phyloP scores from a whole-genome alignment of 2,797 vertebrate genomes.

The Tolypeutes matacus region DNA sequence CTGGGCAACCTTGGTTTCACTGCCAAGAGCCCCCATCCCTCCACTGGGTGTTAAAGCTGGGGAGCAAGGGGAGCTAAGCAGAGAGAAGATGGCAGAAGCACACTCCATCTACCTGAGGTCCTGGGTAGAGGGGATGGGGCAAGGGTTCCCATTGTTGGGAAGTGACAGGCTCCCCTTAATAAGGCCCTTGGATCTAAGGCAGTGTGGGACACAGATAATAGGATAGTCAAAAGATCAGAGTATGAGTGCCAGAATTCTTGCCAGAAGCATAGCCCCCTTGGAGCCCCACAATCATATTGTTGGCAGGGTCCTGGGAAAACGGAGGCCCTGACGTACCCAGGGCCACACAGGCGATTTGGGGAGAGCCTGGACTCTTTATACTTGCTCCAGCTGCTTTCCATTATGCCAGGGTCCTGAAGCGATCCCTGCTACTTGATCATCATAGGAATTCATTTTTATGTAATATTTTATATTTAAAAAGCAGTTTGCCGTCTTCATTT shows the following conservation, averaged over 20 bases:
- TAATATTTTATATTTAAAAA: not conserved
- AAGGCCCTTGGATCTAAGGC: not conserved
- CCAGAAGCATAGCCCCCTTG: not conserved
- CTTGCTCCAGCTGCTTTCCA: not conserved
- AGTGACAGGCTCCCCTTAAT: not conserved
- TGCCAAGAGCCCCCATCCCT: not conserved
- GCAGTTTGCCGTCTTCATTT: not conserved
- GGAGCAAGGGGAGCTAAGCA: not conserved
- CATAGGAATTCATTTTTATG: slow-evolving; percentile 42
- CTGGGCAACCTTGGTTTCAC: not conserved
- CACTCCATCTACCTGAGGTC: not conserved
- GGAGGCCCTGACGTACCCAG: not conserved
- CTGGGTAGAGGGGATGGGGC: not conserved
- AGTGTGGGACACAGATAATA: not conserved
- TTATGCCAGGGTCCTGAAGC: not conserved
- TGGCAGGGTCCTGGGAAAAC: not conserved
- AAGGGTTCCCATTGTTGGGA: not conserved
- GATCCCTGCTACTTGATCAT: slow-evolving; percentile 1
- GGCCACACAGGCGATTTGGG: not conserved
- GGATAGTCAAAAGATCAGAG: not conserved
- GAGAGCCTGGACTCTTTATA: not conserved
- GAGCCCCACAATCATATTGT: not conserved
- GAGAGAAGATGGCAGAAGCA: not conserved
- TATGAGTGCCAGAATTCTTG: not conserved
- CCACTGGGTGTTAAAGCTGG: not conserved